Percentiles rank a stretch among this genome's conserved stretches.
Conservation (phyloP, 2,888 invertebrate genomes). For the Palloptera scutellata region DNA sequence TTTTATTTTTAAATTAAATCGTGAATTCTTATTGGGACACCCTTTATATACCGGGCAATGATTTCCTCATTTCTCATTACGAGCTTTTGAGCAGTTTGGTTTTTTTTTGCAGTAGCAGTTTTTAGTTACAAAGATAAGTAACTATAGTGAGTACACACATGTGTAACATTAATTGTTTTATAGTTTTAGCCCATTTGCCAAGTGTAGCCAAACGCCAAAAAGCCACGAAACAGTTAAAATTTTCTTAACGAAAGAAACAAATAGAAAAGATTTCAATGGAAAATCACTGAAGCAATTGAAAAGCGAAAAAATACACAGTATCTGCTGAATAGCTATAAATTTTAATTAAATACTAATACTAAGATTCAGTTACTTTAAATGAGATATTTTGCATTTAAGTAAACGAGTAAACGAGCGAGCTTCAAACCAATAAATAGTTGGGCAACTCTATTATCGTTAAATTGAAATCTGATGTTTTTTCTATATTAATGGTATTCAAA, state of each 20-base stretch:
- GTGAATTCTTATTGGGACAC: not conserved
- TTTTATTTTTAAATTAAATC: not conserved
- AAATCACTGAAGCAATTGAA: conserved; percentile 12
- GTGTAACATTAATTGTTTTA: not conserved
- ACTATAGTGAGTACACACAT: not conserved
- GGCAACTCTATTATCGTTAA: no score
- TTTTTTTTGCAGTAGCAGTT: not conserved
- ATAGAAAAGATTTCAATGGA: not conserved
- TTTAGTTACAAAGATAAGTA: not conserved
- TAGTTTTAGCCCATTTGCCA: conserved; percentile 30
- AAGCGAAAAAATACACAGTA: not conserved
- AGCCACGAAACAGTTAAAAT: conserved; percentile 11
- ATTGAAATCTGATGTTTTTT: no score
- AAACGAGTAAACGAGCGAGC: no score
- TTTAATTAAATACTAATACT: not conserved
- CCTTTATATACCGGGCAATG: not conserved
- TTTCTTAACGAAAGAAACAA: not conserved
- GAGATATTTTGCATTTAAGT: no score
- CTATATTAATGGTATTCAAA: no score
- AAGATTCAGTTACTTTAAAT: no score
- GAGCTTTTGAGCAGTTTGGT: not conserved
- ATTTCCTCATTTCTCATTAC: conserved; percentile 18
- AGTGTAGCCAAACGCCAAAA: conserved; percentile 34
- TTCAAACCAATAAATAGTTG: no score
- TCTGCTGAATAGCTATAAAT: not conserved